These are phyloP conservation scores for Mirza zaza DNA, from an alignment of 2,113 vertebrate species.

Conservation along the genomic window DNA sequence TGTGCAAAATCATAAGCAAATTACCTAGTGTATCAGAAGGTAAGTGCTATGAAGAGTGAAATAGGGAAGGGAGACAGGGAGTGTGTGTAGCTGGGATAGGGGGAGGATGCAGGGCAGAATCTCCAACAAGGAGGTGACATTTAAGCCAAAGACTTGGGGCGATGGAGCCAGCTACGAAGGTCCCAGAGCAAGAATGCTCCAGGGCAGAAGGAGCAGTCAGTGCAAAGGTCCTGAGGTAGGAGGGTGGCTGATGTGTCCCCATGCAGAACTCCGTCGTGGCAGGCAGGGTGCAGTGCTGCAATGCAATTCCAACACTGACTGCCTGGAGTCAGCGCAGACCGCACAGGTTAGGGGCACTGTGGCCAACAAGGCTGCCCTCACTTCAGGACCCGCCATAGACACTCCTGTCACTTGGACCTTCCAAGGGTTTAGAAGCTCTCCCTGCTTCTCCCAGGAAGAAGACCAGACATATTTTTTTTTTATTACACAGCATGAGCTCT, in stretches of 20 bases:
- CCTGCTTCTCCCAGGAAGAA: neutral
- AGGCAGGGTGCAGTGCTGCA: too few relatives aligned
- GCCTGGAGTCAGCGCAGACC: neutral
- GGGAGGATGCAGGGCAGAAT: too few relatives aligned
- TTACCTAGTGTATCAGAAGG: neutral
- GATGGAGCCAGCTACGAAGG: neutral
- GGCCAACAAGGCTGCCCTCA: neutral
- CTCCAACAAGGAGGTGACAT: neutral
- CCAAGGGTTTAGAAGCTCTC: neutral
- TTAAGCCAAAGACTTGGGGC: neutral
- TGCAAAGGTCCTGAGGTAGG: neutral
- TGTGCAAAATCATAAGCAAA: neutral
- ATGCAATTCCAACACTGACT: neutral
- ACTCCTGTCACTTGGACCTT: neutral
- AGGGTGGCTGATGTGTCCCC: neutral
- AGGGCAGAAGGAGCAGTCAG: too few relatives aligned
- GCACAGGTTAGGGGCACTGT: neutral
- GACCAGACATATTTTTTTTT: neutral
- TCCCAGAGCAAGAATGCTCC: neutral
- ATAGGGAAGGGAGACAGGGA: neutral
- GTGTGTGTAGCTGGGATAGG: too few relatives aligned
- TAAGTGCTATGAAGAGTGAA: neutral
- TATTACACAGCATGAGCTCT: neutral
- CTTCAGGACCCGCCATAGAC: neutral
- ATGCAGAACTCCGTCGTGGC: neutral